phyloP scores from a whole-genome alignment of 2,888 invertebrate genomes.

The Drosophila koepferae region DNA sequence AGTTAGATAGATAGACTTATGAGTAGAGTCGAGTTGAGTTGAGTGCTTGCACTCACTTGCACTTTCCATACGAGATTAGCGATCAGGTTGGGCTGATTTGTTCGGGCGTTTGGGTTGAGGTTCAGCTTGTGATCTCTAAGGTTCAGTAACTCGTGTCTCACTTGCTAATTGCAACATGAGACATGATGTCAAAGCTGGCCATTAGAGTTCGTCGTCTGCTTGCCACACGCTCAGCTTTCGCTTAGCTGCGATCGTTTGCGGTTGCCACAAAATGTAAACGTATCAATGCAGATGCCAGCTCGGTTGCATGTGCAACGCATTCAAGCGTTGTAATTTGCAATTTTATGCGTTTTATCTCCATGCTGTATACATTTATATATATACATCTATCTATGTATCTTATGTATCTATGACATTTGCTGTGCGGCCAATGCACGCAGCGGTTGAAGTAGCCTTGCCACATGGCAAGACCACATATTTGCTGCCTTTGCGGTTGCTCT shows the following conservation, averaged over 20 bases:
- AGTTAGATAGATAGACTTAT: conserved; percentile 1
- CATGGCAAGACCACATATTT: conserved; percentile 54
- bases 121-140: conserved; percentile 30
- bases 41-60: conserved; percentile 72
- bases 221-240: conserved; percentile 69
- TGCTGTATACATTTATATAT: conserved; percentile 17
- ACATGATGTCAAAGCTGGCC: conserved; percentile 65
- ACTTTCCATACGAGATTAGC: conserved; percentile 68
- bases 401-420: conserved; percentile 32
- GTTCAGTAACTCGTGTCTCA: conserved; percentile 70
- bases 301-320: conserved; percentile 61
- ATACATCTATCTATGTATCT: conserved; percentile 16
- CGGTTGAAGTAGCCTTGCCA: conserved; percentile 42
- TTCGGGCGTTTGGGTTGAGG: background rate
- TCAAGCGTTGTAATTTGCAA: conserved; percentile 69
- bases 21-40: background rate
- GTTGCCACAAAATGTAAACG: conserved; percentile 72
- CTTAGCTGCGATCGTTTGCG: conserved; percentile 48
- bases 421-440: conserved; percentile 41
- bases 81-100: conserved; percentile 5
- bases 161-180: conserved; percentile 77
- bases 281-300: conserved; percentile 65
- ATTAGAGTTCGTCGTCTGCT: conserved; percentile 72
- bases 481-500: conserved; percentile 56
- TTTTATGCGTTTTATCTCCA: conserved; percentile 76